Percentiles rank a stretch among this genome's conserved stretches.
phyloP scores from a whole-genome alignment of 2,888 invertebrate genomes.

The Pyralis farinalis region DNA sequence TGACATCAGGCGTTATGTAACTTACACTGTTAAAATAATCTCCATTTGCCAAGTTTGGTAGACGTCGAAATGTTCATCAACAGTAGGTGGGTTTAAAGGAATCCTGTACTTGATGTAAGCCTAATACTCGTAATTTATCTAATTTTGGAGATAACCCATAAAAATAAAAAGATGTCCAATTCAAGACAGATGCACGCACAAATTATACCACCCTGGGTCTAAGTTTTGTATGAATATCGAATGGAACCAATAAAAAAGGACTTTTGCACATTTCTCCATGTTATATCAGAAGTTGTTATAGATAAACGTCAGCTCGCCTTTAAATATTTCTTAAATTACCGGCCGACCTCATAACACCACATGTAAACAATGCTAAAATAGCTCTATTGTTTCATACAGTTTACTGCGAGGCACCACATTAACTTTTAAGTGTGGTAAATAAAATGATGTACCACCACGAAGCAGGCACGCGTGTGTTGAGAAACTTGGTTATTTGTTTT shows the following conservation, averaged over 20 bases:
- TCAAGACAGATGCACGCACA: conserved; percentile 4
- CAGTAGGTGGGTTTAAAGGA: conserved; percentile 4
- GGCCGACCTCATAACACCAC: conserved; percentile 30
- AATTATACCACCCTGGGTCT: neutral
- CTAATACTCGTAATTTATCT: too few species aligned
- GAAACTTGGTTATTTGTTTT: conserved; percentile 73
- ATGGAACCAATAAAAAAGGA: too few species aligned
- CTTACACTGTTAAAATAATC: conserved; percentile 44
- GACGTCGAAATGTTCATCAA: conserved; percentile 50
- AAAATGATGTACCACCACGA: conserved; percentile 74
- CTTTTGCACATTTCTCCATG: too few species aligned
- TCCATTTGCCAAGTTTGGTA: conserved; percentile 48
- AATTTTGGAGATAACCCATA: too few species aligned
- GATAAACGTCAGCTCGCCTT: too few species aligned
- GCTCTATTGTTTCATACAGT: conserved; percentile 61
- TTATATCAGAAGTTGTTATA: too few species aligned
- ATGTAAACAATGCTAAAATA: conserved; percentile 59
- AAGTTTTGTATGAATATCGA: too few species aligned
- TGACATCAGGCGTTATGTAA: conserved; percentile 56
- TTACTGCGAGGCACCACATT: conserved; percentile 56
- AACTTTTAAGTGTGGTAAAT: conserved; percentile 69
- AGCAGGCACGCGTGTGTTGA: conserved; percentile 60
- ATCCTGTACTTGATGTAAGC: too few species aligned
- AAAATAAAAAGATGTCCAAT: too few species aligned
- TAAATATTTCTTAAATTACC: conserved; percentile 20